These are phyloP conservation scores for Cyclopterus lumpus DNA, from an alignment of 2,797 vertebrate genomes.

Conservation along the genomic window DNA sequence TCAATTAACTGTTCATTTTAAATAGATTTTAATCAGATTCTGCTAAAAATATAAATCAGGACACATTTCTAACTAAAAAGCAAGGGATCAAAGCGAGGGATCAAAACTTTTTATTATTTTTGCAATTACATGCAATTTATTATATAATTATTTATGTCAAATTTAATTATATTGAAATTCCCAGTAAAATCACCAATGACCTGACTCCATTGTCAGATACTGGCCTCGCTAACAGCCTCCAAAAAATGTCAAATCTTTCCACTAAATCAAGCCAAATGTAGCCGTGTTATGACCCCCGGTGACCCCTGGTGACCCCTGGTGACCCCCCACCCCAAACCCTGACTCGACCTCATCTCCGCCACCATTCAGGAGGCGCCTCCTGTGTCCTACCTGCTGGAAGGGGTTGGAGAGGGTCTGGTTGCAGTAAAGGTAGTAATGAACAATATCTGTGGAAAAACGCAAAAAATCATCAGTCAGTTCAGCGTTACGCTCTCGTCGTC, in stretches of 20 bases:
- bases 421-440: constrained; percentile 95
- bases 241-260: neutral
- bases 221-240: neutral
- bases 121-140: no score
- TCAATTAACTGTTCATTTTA: neutral
- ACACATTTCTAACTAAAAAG: neutral
- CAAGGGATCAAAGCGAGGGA: neutral
- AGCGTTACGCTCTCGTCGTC: neutral
- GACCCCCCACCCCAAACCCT: neutral
- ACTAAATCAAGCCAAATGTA: neutral
- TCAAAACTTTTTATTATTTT: no score
- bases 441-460: constrained; percentile 85
- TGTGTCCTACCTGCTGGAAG: constrained; percentile 92
- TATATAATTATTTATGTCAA: no score
- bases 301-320: neutral
- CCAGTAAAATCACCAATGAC: neutral
- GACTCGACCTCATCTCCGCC: neutral
- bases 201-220: neutral
- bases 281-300: neutral
- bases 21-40: neutral
- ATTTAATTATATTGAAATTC: neutral
- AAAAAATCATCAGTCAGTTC: neutral
- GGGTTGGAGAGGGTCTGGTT: constrained; percentile 91
- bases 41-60: neutral
- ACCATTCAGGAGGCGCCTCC: neutral